Conservation (phyloP, 2,113 vertebrate genomes). For the Dromas ardeola region DNA sequence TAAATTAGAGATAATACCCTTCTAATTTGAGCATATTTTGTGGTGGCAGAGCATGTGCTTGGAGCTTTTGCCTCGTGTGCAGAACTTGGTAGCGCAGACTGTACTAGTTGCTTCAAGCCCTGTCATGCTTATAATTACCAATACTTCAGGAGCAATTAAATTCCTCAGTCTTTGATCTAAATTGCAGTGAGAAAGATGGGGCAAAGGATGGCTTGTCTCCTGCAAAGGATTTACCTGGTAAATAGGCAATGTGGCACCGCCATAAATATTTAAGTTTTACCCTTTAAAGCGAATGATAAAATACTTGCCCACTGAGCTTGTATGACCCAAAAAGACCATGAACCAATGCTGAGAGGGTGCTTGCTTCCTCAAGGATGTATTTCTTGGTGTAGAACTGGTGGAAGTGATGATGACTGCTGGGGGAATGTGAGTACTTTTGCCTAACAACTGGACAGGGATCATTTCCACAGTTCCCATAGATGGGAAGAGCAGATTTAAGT, state of each 20-base stretch:
- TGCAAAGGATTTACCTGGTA: neutral
- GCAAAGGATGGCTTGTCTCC: slow-evolving; percentile 8
- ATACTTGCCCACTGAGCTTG: neutral
- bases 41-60: slow-evolving; percentile 14
- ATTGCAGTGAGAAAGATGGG: slow-evolving; percentile 53
- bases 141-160: slow-evolving; percentile 53
- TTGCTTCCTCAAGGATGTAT: neutral
- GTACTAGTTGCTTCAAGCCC: slow-evolving; percentile 35
- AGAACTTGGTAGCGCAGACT: slow-evolving; percentile 8
- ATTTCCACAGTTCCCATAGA: neutral
- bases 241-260: neutral
- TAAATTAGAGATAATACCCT: slow-evolving; percentile 17
- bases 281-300: neutral
- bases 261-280: neutral
- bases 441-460: neutral
- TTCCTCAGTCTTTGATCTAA: slow-evolving; percentile 46
- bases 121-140: slow-evolving; percentile 55
- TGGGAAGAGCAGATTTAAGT: neutral
- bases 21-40: slow-evolving; percentile 38
- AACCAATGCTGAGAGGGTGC: neutral
- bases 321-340: neutral
- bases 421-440: neutral
- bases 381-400: neutral
- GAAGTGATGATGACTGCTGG: neutral
- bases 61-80: slow-evolving; percentile 20